Conservation (phyloP, 2,113 vertebrate genomes). For the Octodon degus region DNA sequence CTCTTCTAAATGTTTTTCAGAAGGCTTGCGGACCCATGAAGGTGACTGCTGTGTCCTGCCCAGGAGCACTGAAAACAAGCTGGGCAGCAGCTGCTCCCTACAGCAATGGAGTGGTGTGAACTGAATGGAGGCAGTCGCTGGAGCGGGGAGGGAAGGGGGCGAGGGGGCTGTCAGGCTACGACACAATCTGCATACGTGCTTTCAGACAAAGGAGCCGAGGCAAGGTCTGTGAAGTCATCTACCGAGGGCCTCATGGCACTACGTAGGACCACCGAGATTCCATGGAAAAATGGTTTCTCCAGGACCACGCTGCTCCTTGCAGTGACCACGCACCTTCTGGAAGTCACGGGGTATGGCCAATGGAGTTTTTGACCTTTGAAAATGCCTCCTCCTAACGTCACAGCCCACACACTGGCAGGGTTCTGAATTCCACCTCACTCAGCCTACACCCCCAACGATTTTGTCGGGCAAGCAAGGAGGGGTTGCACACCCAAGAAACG, state of each 20-base stretch:
- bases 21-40: not conserved
- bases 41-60: not conserved
- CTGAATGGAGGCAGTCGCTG: not conserved
- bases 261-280: fast-evolving
- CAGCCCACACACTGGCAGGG: no score
- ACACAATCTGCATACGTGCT: fast-evolving
- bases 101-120: not conserved
- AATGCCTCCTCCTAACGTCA: not conserved
- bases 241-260: not conserved
- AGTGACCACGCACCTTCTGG: not conserved
- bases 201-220: not conserved
- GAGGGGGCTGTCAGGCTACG: fast-evolving
- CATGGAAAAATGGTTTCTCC: not conserved
- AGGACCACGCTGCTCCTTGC: not conserved
- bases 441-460: not conserved
- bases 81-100: not conserved
- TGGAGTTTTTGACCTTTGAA: not conserved
- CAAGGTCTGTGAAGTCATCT: not conserved
- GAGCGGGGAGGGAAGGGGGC: no score
- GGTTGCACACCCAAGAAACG: slow-evolving; percentile 65
- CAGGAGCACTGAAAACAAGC: not conserved
- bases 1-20: not conserved
- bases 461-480: not conserved
- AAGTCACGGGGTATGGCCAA: not conserved
- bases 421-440: not conserved